phyloP scores from a whole-genome alignment of 2,888 invertebrate genomes.

The Fragum fragum region DNA sequence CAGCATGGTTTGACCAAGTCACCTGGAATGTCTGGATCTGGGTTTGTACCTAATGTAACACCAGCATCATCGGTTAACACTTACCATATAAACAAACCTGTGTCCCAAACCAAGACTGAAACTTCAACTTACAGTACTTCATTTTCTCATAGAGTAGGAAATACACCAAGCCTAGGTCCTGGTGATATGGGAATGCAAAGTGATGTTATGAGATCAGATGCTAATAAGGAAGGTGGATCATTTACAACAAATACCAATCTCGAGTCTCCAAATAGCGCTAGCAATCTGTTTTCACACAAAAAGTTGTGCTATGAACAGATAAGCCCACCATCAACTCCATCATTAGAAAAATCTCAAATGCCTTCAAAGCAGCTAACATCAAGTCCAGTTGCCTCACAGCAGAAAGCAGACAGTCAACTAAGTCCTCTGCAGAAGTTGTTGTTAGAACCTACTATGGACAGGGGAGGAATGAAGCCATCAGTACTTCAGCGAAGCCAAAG shows the following conservation, averaged over 20 bases:
- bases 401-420: constrained; percentile 36
- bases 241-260: constrained; percentile 4
- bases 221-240: neutral
- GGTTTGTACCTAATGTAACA: neutral
- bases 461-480: constrained; percentile 4
- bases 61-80: neutral
- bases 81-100: constrained; percentile 13
- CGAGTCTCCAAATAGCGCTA: neutral
- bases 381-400: constrained; percentile 37
- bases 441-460: constrained; percentile 23
- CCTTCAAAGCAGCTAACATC: constrained; percentile 18
- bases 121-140: neutral
- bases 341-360: neutral
- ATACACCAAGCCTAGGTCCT: neutral
- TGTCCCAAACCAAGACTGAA: constrained; percentile 1
- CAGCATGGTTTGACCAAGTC: neutral
- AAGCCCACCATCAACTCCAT: constrained; percentile 57
- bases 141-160: neutral
- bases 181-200: neutral
- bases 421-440: constrained; percentile 58
- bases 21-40: neutral
- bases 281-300: constrained; percentile 31
- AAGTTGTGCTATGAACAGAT: constrained; percentile 58
- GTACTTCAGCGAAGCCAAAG: constrained; percentile 34
- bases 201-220: neutral